Percentiles rank a stretch among this genome's conserved stretches.
Conservation (phyloP, 2,797 vertebrate species). For the Buceros bicornis region DNA sequence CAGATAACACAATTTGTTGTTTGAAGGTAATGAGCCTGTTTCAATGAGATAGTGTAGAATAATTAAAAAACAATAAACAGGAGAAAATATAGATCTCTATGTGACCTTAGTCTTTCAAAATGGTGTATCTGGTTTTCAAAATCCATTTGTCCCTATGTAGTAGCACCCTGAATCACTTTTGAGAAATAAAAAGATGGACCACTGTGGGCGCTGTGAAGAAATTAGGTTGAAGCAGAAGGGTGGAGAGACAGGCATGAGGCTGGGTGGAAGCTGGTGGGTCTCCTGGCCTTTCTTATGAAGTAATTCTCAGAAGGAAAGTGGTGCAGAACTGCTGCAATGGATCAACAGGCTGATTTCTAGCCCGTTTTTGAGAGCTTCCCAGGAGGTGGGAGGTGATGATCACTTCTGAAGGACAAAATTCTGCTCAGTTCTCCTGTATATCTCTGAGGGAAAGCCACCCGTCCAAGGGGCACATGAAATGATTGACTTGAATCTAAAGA, state of each 20-base stretch:
- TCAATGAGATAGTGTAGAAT: neutral
- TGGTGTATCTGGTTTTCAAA: neutral
- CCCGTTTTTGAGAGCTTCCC: neutral
- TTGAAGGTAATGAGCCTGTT: neutral
- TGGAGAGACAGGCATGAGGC: neutral
- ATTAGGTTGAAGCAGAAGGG: neutral
- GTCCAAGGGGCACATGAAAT: neutral
- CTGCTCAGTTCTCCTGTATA: neutral
- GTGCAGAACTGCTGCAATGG: neutral
- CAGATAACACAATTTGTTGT: neutral
- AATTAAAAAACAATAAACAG: neutral
- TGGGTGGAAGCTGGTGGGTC: neutral
- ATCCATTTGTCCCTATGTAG: neutral
- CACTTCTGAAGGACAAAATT: neutral
- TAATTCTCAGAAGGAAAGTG: neutral
- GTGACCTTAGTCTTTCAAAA: neutral
- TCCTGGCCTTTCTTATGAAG: neutral
- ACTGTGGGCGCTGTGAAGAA: neutral
- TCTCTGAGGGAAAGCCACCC: neutral
- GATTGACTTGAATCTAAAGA: neutral
- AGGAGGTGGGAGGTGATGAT: neutral
- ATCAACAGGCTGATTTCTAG: neutral
- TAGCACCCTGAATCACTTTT: neutral
- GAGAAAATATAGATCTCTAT: neutral
- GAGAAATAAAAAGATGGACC: rapidly evolving